A percentile compares a stretch with the other conserved stretches of the same genome.
Evolutionary conservation across 2,797 vertebrate genomes (phyloP).

Genomic region (Dermochelys coriacea): DNA sequence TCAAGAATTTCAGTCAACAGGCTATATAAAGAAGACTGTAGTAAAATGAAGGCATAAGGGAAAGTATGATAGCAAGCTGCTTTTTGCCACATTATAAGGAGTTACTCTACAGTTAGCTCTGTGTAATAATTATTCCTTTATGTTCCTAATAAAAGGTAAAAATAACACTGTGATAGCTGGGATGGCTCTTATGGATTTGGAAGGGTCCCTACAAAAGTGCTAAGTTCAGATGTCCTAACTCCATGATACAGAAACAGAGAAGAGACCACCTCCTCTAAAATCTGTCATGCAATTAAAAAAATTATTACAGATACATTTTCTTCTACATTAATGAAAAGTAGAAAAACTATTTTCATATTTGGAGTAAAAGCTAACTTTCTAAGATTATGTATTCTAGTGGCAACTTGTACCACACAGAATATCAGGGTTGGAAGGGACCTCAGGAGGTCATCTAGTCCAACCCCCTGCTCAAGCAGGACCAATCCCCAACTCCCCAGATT

Average conservation of each 20-base stretch:
- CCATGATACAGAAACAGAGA: not conserved
- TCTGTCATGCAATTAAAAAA: not conserved
- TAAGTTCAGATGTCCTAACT: not conserved
- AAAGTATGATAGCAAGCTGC: not conserved
- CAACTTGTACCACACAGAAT: not conserved
- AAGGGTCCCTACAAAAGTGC: not conserved
- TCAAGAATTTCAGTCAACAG: not conserved
- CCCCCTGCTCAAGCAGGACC: no score
- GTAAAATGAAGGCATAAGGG: not conserved
- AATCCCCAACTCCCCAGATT: no score
- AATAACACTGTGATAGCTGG: not conserved
- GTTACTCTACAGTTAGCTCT: not conserved
- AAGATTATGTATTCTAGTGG: not conserved
- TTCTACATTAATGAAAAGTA: accelerated
- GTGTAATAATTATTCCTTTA: not conserved
- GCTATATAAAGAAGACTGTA: not conserved
- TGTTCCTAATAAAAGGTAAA: not conserved
- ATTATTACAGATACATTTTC: not conserved
- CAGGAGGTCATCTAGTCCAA: no score
- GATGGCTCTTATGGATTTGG: not conserved
- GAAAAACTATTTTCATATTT: not conserved
- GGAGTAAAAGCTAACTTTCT: not conserved
- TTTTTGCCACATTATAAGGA: not conserved
- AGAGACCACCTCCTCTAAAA: not conserved
- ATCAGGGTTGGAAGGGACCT: no score